Conservation (phyloP, 2,888 invertebrate genomes). For the Holacanthella duospinosa region DNA sequence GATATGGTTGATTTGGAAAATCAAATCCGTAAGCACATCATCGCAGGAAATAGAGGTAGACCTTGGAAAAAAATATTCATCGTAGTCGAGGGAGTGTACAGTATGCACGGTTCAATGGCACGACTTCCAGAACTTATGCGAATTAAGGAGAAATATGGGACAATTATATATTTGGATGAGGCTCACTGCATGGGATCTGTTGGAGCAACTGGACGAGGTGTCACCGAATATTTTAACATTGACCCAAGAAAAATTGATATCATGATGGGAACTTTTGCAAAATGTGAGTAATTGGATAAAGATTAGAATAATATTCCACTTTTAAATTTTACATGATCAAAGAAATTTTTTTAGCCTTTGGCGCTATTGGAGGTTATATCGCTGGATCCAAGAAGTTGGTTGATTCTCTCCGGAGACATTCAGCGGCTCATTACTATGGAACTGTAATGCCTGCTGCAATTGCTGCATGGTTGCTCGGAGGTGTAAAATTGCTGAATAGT, state of each 20-base stretch:
- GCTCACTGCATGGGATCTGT: slow-evolving; percentile 44
- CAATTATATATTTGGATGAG: slow-evolving; percentile 44
- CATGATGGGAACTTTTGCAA: slow-evolving; percentile 50
- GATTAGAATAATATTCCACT: not conserved
- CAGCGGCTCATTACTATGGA: slow-evolving; percentile 9
- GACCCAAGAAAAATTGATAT: slow-evolving; percentile 47
- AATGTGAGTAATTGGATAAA: slow-evolving; percentile 38
- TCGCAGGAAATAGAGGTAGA: slow-evolving; percentile 2
- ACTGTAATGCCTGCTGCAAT: not conserved
- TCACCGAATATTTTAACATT: slow-evolving; percentile 47
- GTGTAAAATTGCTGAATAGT: slow-evolving; percentile 3
- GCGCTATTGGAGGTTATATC: slow-evolving; percentile 48
- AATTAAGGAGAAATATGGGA: slow-evolving; percentile 44
- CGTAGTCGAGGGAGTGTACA: slow-evolving; percentile 44
- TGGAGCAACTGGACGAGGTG: slow-evolving; percentile 46
- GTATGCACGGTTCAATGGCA: slow-evolving; percentile 44
- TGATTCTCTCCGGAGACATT: not conserved
- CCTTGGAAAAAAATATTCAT: slow-evolving; percentile 42
- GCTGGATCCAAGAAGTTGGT: slow-evolving; percentile 42
- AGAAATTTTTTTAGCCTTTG: slow-evolving; percentile 41
- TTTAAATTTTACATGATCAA: not conserved
- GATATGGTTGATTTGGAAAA: slow-evolving; percentile 7
- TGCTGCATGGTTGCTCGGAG: slow-evolving; percentile 4
- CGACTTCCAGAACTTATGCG: slow-evolving; percentile 42
- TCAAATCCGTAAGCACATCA: slow-evolving; percentile 1